Conservation (phyloP, 2,888 invertebrate genomes). For the Drepana falcataria region DNA sequence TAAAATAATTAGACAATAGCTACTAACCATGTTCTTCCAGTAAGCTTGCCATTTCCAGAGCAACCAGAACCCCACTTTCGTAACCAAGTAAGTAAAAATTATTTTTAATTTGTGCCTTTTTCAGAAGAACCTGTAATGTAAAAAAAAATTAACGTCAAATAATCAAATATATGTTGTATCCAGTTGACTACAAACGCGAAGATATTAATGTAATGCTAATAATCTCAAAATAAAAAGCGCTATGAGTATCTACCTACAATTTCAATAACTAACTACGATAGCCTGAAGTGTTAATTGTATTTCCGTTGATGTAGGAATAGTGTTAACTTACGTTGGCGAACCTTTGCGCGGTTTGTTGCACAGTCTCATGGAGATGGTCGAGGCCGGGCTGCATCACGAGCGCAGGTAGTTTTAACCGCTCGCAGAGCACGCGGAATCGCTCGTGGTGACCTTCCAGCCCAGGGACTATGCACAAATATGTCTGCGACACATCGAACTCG, state of each 20-base stretch:
- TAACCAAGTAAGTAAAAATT: constrained; percentile 43
- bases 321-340: constrained; percentile 28
- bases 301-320: not conserved
- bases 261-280: too few relatives aligned
- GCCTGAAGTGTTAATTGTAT: too few relatives aligned
- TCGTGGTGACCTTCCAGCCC: constrained; percentile 43
- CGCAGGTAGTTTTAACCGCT: constrained; percentile 38
- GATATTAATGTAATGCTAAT: too few relatives aligned
- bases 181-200: too few relatives aligned
- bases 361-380: constrained; percentile 31
- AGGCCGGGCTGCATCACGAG: constrained; percentile 40
- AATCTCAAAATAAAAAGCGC: too few relatives aligned
- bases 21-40: constrained; percentile 40
- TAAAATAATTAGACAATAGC: too few relatives aligned
- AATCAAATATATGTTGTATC: too few relatives aligned
- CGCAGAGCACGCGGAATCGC: constrained; percentile 32
- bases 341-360: constrained; percentile 32
- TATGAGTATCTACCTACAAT: too few relatives aligned
- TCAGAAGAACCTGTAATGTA: constrained; percentile 28
- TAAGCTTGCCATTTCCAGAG: constrained; percentile 40
- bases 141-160: too few relatives aligned
- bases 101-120: constrained; percentile 20
- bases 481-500: constrained; percentile 5
- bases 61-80: constrained; percentile 35
- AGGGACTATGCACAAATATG: constrained; percentile 33